Evolutionary conservation across 1,140 invertebrate genomes (phyloP).

Genomic region (Teleogryllus occipitalis): DNA sequence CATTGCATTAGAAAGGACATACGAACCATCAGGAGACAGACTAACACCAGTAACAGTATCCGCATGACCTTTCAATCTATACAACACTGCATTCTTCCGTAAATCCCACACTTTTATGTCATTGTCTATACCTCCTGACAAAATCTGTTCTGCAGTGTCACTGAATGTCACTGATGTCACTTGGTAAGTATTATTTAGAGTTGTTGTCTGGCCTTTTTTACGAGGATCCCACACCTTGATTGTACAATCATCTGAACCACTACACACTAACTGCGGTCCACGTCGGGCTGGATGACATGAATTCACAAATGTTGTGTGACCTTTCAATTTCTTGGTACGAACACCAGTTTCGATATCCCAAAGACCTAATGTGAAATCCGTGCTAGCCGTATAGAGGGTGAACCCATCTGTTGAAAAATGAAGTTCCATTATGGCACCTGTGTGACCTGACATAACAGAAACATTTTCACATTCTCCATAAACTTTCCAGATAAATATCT

Average conservation of each 20-base stretch:
- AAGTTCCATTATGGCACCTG: constrained; percentile 92
- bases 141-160: constrained; percentile 86
- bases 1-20: constrained; percentile 94
- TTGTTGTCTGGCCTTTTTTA: constrained; percentile 66
- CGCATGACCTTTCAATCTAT: constrained; percentile 78
- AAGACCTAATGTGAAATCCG: constrained; percentile 88
- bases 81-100: constrained; percentile 79
- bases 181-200: constrained; percentile 74
- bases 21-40: constrained; percentile 90
- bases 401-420: constrained; percentile 92
- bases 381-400: constrained; percentile 83
- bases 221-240: constrained; percentile 86
- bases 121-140: constrained; percentile 90
- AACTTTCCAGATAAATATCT: constrained; percentile 98
- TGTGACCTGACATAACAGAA: constrained; percentile 84
- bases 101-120: constrained; percentile 98
- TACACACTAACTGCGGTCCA: constrained; percentile 82
- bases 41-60: constrained; percentile 92
- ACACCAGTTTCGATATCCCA: constrained; percentile 89
- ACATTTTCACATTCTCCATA: constrained; percentile 98
- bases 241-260: constrained; percentile 91
- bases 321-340: constrained; percentile 86
- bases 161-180: constrained; percentile 91
- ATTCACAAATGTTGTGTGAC: constrained; percentile 85
- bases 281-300: constrained; percentile 69